Percentiles rank a stretch among this genome's conserved stretches.
These are phyloP conservation scores for Volucella zonaria DNA, from an alignment of 2,888 invertebrate genomes.

Conservation along the genomic window DNA sequence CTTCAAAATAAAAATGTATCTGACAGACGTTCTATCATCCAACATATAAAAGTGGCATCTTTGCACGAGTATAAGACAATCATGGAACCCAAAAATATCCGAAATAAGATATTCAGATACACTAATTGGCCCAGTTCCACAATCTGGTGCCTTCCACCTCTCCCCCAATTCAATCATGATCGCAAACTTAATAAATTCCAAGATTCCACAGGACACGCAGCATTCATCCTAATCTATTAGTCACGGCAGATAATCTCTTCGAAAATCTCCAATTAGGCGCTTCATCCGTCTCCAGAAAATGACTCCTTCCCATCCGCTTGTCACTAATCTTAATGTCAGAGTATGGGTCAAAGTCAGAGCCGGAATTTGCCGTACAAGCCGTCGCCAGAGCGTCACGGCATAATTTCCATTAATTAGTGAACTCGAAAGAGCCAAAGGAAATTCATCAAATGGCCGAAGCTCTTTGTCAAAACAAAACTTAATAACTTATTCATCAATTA, in stretches of 20 bases:
- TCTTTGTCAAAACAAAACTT: constrained; percentile 42
- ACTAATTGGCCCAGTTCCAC: too few species aligned
- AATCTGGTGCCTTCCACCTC: too few species aligned
- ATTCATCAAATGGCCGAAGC: constrained; percentile 34
- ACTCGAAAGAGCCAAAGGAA: constrained; percentile 19
- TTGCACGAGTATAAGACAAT: too few species aligned
- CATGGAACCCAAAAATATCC: too few species aligned
- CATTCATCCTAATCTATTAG: constrained; percentile 10
- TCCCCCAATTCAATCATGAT: too few species aligned
- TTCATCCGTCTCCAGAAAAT: constrained; percentile 29
- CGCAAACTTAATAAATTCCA: too few species aligned
- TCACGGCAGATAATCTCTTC: not conserved
- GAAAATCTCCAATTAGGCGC: constrained; percentile 33
- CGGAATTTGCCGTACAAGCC: not conserved
- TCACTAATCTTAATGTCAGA: not conserved
- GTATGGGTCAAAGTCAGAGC: too few species aligned
- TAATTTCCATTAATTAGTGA: constrained; percentile 59
- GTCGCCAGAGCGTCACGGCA: constrained; percentile 37
- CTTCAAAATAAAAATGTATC: too few species aligned
- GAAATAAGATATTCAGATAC: too few species aligned
- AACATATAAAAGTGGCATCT: too few species aligned
- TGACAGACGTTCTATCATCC: too few species aligned
- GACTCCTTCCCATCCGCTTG: not conserved
- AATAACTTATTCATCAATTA: constrained; percentile 59
- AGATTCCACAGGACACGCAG: too few species aligned